These are phyloP conservation scores for Phoebastria nigripes DNA, from an alignment of 2,797 vertebrate genomes.

Conservation along the genomic window DNA sequence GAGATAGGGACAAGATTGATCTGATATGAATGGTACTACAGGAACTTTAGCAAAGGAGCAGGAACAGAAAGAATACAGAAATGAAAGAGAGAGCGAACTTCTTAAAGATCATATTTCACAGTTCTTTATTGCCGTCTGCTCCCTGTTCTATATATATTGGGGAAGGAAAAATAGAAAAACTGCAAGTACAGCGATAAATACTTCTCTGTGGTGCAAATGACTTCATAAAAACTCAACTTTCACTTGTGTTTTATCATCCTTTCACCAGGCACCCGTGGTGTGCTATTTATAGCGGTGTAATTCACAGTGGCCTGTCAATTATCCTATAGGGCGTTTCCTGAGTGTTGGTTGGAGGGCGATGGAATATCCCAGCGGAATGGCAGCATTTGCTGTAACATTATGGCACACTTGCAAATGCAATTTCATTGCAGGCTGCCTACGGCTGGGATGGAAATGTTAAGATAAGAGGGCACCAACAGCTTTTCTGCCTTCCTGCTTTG, in stretches of 20 bases:
- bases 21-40: background rate
- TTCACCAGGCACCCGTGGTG: constrained; percentile 31
- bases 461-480: background rate
- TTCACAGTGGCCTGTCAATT: constrained; percentile 38
- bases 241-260: constrained; percentile 33
- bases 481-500: background rate
- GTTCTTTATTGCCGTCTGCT: constrained; percentile 31
- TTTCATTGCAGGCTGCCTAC: background rate
- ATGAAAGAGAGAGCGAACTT: background rate
- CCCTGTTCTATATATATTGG: background rate
- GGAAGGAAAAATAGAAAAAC: constrained; percentile 29
- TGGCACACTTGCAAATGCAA: background rate
- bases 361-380: constrained; percentile 17
- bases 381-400: constrained; percentile 23
- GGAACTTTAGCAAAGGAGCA: background rate
- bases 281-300: constrained; percentile 60
- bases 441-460: background rate
- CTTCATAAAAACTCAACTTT: constrained; percentile 28
- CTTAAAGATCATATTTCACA: constrained; percentile 36
- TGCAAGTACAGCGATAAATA: constrained; percentile 16
- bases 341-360: constrained; percentile 27
- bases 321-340: constrained; percentile 6
- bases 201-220: constrained; percentile 26
- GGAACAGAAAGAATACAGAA: constrained; percentile 16
- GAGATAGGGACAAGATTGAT: background rate